These are phyloP conservation scores for Polietes domitor DNA, from an alignment of 2,888 invertebrate species.

Conservation along the genomic window DNA sequence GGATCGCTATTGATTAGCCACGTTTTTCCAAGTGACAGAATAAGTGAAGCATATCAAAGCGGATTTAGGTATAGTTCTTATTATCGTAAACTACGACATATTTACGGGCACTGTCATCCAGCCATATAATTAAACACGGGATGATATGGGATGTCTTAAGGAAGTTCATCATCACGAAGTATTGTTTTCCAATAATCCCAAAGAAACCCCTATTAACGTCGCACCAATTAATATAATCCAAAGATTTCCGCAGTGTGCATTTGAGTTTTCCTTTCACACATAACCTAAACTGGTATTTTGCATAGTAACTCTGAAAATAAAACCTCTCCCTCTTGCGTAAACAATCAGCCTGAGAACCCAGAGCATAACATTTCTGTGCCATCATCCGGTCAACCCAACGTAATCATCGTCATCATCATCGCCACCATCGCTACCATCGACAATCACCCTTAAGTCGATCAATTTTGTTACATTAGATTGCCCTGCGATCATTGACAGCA, in stretches of 20 bases:
- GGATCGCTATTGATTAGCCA: too few relatives aligned
- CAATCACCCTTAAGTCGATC: conserved; percentile 28
- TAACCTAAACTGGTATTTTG: conserved; percentile 43
- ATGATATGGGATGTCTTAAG: background rate
- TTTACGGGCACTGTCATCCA: too few relatives aligned
- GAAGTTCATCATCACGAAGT: background rate
- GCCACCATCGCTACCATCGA: background rate
- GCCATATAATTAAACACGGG: background rate
- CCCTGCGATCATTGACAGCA: background rate
- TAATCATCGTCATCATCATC: conserved; percentile 2
- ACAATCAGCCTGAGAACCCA: conserved; percentile 7
- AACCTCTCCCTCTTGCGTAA: conserved; percentile 18
- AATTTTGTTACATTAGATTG: background rate
- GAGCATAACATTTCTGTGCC: conserved; percentile 10
- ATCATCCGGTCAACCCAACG: background rate
- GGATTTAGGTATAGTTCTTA: too few relatives aligned
- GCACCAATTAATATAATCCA: conserved; percentile 38
- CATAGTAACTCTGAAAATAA: conserved; percentile 33
- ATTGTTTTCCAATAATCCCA: background rate
- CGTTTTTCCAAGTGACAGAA: too few relatives aligned
- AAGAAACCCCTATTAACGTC: background rate
- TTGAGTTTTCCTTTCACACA: background rate
- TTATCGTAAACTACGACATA: too few relatives aligned
- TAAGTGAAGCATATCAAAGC: too few relatives aligned
- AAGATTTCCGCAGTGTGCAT: conserved; percentile 30